Conservation (phyloP, 2,113 vertebrate genomes). For the Tychaedon coryphoeus region DNA sequence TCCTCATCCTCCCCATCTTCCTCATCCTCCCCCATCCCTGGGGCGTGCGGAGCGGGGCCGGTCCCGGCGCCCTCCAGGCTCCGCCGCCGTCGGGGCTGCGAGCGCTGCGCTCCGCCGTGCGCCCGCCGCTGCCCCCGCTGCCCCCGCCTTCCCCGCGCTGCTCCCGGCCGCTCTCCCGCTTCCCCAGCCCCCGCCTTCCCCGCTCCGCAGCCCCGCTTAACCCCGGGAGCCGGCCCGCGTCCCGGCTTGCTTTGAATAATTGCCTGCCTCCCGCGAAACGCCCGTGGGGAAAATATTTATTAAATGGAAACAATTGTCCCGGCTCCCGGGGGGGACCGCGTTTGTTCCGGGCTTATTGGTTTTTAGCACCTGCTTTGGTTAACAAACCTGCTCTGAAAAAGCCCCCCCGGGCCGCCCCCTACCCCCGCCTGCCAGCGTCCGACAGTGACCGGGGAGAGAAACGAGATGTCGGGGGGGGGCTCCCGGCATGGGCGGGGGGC, state of each 20-base stretch:
- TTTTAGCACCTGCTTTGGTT: slow-evolving; percentile 74
- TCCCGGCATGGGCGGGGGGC: not conserved
- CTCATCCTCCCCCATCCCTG: not conserved
- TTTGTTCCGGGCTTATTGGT: slow-evolving; percentile 70
- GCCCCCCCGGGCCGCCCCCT: not conserved
- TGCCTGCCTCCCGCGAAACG: slow-evolving; percentile 78
- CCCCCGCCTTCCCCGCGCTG: not conserved
- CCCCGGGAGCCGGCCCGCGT: slow-evolving; percentile 51
- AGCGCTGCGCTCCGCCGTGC: not conserved
- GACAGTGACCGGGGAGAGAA: not conserved
- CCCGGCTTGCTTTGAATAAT: slow-evolving; percentile 80
- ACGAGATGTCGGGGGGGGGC: not conserved
- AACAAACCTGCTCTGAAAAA: slow-evolving; percentile 33
- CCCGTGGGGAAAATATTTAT: slow-evolving; percentile 85
- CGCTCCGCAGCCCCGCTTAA: slow-evolving; percentile 63
- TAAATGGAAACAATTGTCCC: slow-evolving; percentile 86
- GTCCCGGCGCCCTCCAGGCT: not conserved
- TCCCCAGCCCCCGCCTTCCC: not conserved
- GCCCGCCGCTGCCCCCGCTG: not conserved
- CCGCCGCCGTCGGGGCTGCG: not conserved
- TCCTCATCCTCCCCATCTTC: not conserved
- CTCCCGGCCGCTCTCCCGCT: not conserved
- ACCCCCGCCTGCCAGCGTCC: not conserved
- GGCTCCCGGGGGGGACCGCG: slow-evolving; percentile 61
- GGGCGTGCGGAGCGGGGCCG: not conserved